These are phyloP conservation scores for Myiozetetes cayanensis DNA, from an alignment of 2,113 vertebrate genomes.

Conservation along the genomic window DNA sequence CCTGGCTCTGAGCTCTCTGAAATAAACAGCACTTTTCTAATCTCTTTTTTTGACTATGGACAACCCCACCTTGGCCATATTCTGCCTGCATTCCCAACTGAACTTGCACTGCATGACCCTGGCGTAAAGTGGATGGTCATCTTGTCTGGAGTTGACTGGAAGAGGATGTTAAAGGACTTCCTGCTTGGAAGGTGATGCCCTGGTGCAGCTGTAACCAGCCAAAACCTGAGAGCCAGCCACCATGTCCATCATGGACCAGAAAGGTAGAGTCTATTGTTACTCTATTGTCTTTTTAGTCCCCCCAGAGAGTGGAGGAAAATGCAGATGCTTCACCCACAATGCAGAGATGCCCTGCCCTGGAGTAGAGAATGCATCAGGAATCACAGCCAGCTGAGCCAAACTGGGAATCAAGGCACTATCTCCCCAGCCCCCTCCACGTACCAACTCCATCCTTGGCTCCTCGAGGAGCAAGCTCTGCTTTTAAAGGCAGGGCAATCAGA, in stretches of 20 bases:
- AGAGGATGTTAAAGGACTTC: background rate
- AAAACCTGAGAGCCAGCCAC: background rate
- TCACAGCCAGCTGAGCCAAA: background rate
- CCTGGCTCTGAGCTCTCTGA: background rate
- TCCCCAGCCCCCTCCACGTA: background rate
- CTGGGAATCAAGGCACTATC: background rate
- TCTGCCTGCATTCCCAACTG: background rate
- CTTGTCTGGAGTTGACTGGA: background rate
- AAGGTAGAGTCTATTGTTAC: background rate
- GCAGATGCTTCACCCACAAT: background rate
- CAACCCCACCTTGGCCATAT: background rate
- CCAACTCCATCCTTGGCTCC: background rate
- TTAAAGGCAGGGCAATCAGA: background rate
- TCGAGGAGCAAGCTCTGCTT: background rate
- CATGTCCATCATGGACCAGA: background rate
- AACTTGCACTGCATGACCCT: rapidly evolving
- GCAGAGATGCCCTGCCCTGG: background rate
- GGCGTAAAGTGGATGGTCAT: background rate
- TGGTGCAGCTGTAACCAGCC: background rate
- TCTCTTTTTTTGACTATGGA: background rate
- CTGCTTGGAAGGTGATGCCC: background rate
- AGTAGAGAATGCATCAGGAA: rapidly evolving
- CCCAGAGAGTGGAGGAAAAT: background rate
- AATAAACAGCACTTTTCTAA: background rate
- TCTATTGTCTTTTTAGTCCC: background rate